Evolutionary conservation across 2,888 invertebrate species (phyloP).

Genomic region (Drosophila testacea): DNA sequence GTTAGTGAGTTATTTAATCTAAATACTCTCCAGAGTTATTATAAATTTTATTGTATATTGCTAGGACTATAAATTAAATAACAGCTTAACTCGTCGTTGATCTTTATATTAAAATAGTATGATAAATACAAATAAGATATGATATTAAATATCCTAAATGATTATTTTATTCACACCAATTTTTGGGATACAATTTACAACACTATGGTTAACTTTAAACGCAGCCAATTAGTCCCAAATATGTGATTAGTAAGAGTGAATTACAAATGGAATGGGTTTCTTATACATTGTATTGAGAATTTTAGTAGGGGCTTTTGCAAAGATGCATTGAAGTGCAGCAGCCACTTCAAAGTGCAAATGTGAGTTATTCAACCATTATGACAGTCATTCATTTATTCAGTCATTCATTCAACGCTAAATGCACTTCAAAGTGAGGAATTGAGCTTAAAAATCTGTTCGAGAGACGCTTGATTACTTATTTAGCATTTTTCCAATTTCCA

Average conservation of each 20-base stretch:
- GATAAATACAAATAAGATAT: background rate
- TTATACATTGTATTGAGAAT: background rate
- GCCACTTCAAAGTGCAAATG: constrained; percentile 80
- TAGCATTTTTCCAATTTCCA: constrained; percentile 80
- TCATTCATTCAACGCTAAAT: constrained; percentile 33
- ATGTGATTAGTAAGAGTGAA: background rate
- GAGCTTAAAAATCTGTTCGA: constrained; percentile 30
- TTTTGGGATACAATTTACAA: background rate
- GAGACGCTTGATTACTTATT: constrained; percentile 77
- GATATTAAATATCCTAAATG: background rate
- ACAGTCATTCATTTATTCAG: constrained; percentile 17
- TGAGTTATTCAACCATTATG: constrained; percentile 45
- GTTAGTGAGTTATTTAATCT: no score
- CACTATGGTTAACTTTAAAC: background rate
- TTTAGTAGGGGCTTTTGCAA: background rate
- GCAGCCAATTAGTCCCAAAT: constrained; percentile 22
- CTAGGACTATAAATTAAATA: no score
- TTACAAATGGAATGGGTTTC: background rate
- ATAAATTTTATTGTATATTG: no score
- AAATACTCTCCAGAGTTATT: no score
- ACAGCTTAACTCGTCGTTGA: background rate
- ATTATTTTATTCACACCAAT: background rate
- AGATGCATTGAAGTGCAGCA: constrained; percentile 59
- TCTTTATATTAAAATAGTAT: background rate
- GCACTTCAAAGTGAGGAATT: constrained; percentile 50